Percentiles rank a stretch among this genome's conserved stretches.
Evolutionary conservation across 2,888 invertebrate species (phyloP).

Genomic region (Platypus cylindrus): DNA sequence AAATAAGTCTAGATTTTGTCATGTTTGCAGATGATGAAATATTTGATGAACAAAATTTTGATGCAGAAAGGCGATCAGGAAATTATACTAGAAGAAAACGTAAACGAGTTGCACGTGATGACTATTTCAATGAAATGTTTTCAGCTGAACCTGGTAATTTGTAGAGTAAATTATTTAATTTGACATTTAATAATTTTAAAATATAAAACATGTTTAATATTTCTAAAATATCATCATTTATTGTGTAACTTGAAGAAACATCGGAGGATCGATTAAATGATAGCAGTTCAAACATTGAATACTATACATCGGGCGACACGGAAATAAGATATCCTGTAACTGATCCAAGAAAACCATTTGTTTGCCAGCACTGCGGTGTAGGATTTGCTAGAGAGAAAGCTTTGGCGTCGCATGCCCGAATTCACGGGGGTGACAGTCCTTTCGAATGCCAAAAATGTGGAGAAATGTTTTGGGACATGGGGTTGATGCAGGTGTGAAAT

Average conservation of each 20-base stretch:
- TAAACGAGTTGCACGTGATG: slow-evolving; percentile 33
- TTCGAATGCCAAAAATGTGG: slow-evolving; percentile 68
- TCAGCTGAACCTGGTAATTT: slow-evolving; percentile 2
- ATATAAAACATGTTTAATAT: too few relatives aligned
- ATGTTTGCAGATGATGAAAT: slow-evolving; percentile 12
- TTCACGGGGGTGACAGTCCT: slow-evolving; percentile 64
- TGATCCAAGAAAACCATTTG: slow-evolving; percentile 66
- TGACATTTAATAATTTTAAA: too few relatives aligned
- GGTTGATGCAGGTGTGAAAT: slow-evolving; percentile 37
- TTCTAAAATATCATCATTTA: too few relatives aligned
- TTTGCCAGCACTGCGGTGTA: slow-evolving; percentile 63
- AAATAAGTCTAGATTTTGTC: too few relatives aligned
- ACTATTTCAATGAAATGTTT: slow-evolving; percentile 19
- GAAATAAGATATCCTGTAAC: slow-evolving; percentile 41
- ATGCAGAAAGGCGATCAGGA: slow-evolving; percentile 28
- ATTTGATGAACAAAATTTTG: slow-evolving; percentile 10
- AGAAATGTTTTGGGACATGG: slow-evolving; percentile 67
- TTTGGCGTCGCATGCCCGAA: slow-evolving; percentile 59
- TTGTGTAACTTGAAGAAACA: too few relatives aligned
- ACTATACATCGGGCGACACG: slow-evolving; percentile 10
- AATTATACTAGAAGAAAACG: slow-evolving; percentile 25
- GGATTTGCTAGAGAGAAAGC: slow-evolving; percentile 72
- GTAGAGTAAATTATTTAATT: too few relatives aligned
- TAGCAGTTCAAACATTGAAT: slow-evolving; percentile 9
- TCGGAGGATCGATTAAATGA: neutral